Conservation (phyloP, 1,140 invertebrate genomes). For the Aphis gossypii region DNA sequence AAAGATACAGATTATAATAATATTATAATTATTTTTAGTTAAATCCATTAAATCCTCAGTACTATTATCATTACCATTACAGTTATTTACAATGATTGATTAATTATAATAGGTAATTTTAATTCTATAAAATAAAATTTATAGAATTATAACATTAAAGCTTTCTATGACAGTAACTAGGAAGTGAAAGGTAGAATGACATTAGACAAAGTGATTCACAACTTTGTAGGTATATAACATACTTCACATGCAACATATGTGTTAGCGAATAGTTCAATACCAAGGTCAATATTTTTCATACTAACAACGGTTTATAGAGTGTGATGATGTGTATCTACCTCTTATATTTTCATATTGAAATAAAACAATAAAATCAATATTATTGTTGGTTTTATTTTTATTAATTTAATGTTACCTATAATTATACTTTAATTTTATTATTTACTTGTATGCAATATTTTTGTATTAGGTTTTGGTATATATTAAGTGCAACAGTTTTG, state of each 20-base stretch:
- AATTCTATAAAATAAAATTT: not conserved
- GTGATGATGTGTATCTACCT: not conserved
- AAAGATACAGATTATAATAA: not conserved
- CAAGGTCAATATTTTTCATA: slow-evolving; percentile 36
- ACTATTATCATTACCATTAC: not conserved
- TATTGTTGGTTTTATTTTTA: not conserved
- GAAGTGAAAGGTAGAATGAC: slow-evolving; percentile 44
- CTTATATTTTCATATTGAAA: not conserved
- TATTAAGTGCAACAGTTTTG: no score
- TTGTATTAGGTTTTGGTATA: no score
- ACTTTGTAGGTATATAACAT: not conserved
- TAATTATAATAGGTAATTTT: not conserved
- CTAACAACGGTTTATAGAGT: not conserved
- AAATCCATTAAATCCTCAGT: not conserved
- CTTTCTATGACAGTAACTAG: slow-evolving; percentile 29
- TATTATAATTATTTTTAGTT: not conserved
- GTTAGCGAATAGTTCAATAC: slow-evolving; percentile 13
- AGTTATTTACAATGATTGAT: not conserved
- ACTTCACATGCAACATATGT: not conserved
- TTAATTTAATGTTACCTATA: not conserved
- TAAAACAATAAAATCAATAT: slow-evolving; percentile 9
- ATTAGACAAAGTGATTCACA: slow-evolving; percentile 31
- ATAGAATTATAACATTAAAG: slow-evolving; percentile 13
- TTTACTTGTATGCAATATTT: no score
- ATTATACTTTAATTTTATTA: not conserved